Evolutionary conservation across 53 echinoderm and acorn worm species (phyloP).

Genomic region (Holothuria leucospilota): DNA sequence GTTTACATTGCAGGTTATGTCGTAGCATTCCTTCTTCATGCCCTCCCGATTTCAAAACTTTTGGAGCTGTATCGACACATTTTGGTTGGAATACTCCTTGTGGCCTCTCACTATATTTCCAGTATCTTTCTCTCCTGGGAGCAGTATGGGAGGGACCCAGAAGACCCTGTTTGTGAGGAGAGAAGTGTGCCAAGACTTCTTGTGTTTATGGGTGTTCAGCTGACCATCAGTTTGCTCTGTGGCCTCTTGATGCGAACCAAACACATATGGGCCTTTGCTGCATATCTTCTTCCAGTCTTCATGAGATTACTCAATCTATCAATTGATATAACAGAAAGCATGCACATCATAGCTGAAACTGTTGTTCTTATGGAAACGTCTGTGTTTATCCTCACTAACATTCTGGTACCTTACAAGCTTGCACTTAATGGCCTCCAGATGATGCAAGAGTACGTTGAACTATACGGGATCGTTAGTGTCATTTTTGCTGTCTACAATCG

Average conservation of each 20-base stretch:
- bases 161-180: conserved; percentile 13
- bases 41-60: conserved; percentile 83
- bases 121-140: conserved; percentile 68
- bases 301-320: conserved; percentile 55
- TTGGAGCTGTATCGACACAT: conserved; percentile 85
- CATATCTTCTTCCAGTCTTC: conserved; percentile 73
- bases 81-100: conserved; percentile 77
- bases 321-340: conserved; percentile 52
- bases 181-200: conserved; percentile 9
- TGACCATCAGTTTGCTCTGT: conserved; percentile 65
- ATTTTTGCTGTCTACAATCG: conserved; percentile 84
- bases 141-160: conserved; percentile 23
- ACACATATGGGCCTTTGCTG: conserved; percentile 77
- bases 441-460: conserved; percentile 85
- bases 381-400: conserved; percentile 73
- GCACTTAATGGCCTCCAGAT: conserved; percentile 82
- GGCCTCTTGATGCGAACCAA: conserved; percentile 70
- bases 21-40: conserved; percentile 83
- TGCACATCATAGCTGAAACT: conserved; percentile 72
- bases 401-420: conserved; percentile 83
- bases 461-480: conserved; percentile 85
- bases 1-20: conserved; percentile 76
- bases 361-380: conserved; percentile 68
- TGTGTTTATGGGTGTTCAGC: conserved; percentile 50
- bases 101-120: conserved; percentile 82